Conservation (phyloP, 2,888 invertebrate genomes). For the Piscicola geometra region DNA sequence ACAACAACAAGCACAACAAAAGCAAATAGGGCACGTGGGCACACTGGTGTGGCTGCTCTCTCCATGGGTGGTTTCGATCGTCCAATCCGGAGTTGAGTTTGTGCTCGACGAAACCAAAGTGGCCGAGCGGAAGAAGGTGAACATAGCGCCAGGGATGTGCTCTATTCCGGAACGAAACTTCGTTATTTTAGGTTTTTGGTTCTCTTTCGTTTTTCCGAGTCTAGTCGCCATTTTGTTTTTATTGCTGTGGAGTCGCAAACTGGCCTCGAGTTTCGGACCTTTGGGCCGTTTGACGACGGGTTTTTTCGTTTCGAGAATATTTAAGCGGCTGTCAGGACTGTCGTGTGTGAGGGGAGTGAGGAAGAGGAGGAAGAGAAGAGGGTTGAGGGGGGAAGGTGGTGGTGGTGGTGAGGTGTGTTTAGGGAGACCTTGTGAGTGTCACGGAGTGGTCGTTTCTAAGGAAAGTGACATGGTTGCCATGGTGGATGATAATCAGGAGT, state of each 20-base stretch:
- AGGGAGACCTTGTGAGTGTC: no score
- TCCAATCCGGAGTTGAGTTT: slow-evolving; percentile 43
- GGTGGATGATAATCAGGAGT: no score
- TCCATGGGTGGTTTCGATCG: slow-evolving; percentile 42
- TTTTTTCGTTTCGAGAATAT: no score
- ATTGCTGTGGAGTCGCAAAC: slow-evolving; percentile 35
- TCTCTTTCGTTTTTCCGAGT: slow-evolving; percentile 41
- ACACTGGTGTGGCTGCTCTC: slow-evolving; percentile 41
- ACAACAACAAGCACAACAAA: background rate
- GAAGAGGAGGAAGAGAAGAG: no score
- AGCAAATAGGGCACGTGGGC: background rate
- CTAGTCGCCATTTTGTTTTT: slow-evolving; percentile 38
- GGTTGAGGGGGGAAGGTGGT: no score
- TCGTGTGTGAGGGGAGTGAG: no score
- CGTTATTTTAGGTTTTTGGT: slow-evolving; percentile 42
- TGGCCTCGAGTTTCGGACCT: slow-evolving; percentile 23
- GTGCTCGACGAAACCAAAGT: slow-evolving; percentile 40
- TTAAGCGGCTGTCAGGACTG: no score
- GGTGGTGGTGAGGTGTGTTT: no score
- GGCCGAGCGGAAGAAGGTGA: slow-evolving; percentile 32
- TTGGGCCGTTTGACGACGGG: no score
- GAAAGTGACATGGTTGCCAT: no score
- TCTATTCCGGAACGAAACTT: slow-evolving; percentile 44
- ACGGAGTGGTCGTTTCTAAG: no score
- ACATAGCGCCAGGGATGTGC: slow-evolving; percentile 37